Conservation (phyloP, 2,797 vertebrate species). For the Pseudochromis fuscus region DNA sequence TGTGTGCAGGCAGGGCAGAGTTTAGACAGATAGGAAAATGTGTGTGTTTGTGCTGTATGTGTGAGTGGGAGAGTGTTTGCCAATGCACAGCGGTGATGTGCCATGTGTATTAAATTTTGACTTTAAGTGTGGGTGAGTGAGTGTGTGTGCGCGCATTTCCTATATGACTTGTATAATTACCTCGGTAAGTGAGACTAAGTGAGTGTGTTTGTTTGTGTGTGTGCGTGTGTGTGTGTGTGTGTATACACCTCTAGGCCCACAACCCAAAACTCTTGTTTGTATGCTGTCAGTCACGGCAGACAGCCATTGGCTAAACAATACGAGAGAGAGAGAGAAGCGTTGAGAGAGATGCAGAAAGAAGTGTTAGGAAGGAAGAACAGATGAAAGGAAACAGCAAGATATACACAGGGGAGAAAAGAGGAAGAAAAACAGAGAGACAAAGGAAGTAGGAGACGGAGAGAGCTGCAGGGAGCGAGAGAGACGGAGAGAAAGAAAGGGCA, state of each 20-base stretch:
- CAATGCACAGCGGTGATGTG: neutral
- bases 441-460: slow-evolving; percentile 50
- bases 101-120: neutral
- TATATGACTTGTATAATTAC: slow-evolving; percentile 45
- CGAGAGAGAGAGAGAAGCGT: slow-evolving; percentile 26
- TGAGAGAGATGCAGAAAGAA: slow-evolving; percentile 43
- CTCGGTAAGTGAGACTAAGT: slow-evolving; percentile 42
- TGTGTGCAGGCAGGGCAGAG: slow-evolving; percentile 17
- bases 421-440: slow-evolving; percentile 38
- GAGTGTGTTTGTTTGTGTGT: slow-evolving; percentile 17
- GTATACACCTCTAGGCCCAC: slow-evolving; percentile 35
- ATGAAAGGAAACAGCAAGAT: slow-evolving; percentile 62
- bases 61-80: neutral
- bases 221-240: slow-evolving; percentile 15
- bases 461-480: slow-evolving; percentile 30
- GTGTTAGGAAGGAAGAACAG: slow-evolving; percentile 51
- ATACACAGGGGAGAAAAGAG: slow-evolving; percentile 54
- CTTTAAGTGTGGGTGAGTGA: slow-evolving; percentile 12
- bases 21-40: slow-evolving; percentile 13
- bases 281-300: slow-evolving; percentile 71
- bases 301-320: slow-evolving; percentile 66
- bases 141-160: slow-evolving; percentile 21
- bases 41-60: slow-evolving; percentile 9
- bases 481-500: slow-evolving; percentile 14
- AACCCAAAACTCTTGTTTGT: slow-evolving; percentile 65